Base-by-base conservation (phyloP, 2,888 invertebrate species). In the Apoda limacodes region DNA sequence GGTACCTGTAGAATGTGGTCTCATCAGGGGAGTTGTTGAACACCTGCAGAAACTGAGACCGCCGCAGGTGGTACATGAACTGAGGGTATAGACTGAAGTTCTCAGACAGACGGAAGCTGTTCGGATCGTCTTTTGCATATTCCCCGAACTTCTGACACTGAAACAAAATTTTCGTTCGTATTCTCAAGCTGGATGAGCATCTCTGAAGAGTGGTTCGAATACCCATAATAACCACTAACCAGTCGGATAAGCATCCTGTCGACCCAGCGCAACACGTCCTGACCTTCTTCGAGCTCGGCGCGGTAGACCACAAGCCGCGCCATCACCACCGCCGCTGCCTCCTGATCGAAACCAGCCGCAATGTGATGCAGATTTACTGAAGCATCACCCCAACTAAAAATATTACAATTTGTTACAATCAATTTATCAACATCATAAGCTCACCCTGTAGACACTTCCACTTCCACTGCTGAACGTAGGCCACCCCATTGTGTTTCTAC, bases 1-100 rank as follows among this genome's bases (percentile, higher is more conserved):
- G n/a, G n/a, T 52, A 90, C 89, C 95, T 89, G 66, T 99, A 99
- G 82, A 95, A 99, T 12, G 97, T 95, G 9, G 98, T 99, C 82
- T 99, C 99, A 71, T 99, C 99, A 0, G 99, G 99, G 22, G 97
- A 98, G 83, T 99, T 99, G 81, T 99, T 99, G 82, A 99, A 99
- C 25, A 99, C 98, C 83, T 98, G 98, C 43, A 99, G 84, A 80
- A 99, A 99, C 78, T 98, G 99, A 13, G 98, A 99, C 46, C 99
- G 87, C 23, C 99, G 85, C 54, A 99, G 80, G 63, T 99, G 99
- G 74, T 98, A 99, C 98, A 99, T 98, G 72, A 99, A 99, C 76
- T 99, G 99, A 23, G 99, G 99, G 81, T 98, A 99, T 35, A 99
- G 82, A 36, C 95, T 95, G 78, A 99, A 99, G 78, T 97, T 98